Evolutionary conservation across 2,888 invertebrate genomes (phyloP), one percentile per base, ranked within the genome.

Genomic region (Cabera pusaria): DNA sequence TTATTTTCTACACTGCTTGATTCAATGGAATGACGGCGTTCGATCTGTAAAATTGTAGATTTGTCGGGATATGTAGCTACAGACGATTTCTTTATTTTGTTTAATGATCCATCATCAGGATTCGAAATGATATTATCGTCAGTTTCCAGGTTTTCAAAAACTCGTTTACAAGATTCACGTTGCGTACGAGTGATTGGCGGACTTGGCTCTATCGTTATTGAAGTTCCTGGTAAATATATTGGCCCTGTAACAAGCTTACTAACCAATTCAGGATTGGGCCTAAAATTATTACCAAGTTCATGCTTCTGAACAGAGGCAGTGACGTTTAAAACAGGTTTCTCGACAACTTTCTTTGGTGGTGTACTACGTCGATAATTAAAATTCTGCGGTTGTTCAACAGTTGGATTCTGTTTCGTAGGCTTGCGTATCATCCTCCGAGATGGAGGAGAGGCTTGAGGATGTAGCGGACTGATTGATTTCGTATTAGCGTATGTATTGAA

Each of bases 71-170:
- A 8, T 0, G n/a, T 8, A 6, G 22, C 26, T 6, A 18, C 4
- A 5, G 21, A 16, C 16, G n/a, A 10, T 29, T 17, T 12, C n/a
- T 5, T n/a, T 7, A 18, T 8, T 25, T 26, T 27, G 8, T 14
- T 22, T 6, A 10, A 12, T 6, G 36, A 6, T 9, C 18, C 6
- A 12, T 29, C 20, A 6, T 32, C 27, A 3, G 3, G 8, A 26
- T 18, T 26, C 7, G 17, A 8, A 18, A 17, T 2, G 7, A 8
- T n/a, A 2, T 14, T 7, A 20, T 11, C 1, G 5, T 10, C 7
- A 6, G 7, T 14, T 12, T 47, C 44, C 5, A 34, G 34, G 14
- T 25, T 36, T 14, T 46, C 38, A 1, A 31, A 18, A 16, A 23
- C 11, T 23, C 26, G 39, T 36, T 39, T 43, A 16, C 10, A 38